Percentiles rank a stretch among this genome's conserved stretches.
Conservation (phyloP, 2,888 invertebrate species). For the Apocheima hispidaria region DNA sequence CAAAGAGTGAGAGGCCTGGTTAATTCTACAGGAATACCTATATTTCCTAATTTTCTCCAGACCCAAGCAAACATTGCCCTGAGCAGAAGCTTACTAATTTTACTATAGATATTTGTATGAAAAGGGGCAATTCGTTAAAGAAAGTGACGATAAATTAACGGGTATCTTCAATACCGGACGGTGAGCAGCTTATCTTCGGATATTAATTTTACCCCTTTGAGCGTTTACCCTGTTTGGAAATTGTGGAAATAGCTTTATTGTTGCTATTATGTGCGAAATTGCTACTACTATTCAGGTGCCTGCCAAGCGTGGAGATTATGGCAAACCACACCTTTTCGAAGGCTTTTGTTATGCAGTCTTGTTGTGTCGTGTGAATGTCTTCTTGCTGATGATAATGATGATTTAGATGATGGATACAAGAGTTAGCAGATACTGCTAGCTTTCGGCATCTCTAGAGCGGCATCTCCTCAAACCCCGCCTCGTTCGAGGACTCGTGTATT, state of each 20-base stretch:
- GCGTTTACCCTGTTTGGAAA: slow-evolving; percentile 14
- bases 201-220: slow-evolving; percentile 31
- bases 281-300: too few relatives aligned
- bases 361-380: too few relatives aligned
- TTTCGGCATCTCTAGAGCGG: too few relatives aligned
- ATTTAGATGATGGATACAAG: background rate
- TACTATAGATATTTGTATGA: slow-evolving; percentile 10
- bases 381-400: too few relatives aligned
- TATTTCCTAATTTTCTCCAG: background rate
- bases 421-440: background rate
- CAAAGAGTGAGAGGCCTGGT: too few relatives aligned
- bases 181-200: slow-evolving; percentile 33
- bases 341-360: too few relatives aligned
- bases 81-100: slow-evolving; percentile 7
- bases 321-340: too few relatives aligned
- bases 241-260: background rate
- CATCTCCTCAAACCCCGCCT: too few relatives aligned
- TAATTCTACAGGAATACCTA: background rate
- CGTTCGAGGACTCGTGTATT: too few relatives aligned
- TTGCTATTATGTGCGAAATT: slow-evolving; percentile 2
- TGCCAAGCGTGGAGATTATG: too few relatives aligned
- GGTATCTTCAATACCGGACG: slow-evolving; percentile 36
- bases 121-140: slow-evolving; percentile 30
- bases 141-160: slow-evolving; percentile 38
- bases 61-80: background rate